Evolutionary conservation across 2,888 invertebrate species (phyloP), one percentile per base, ranked within the genome.

Genomic region (Phoronis australis): DNA sequence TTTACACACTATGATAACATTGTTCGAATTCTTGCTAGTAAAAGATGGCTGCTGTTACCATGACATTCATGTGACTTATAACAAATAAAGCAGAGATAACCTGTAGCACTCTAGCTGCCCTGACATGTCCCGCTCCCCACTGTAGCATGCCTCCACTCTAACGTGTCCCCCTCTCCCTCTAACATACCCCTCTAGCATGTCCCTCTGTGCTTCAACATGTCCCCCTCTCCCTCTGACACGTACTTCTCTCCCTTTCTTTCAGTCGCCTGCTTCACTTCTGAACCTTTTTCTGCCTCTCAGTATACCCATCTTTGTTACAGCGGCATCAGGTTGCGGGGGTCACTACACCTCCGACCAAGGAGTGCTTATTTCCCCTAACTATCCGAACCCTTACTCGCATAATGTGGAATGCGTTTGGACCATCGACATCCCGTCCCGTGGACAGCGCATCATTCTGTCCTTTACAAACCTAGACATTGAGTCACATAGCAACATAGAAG

Each of bases 331-430:
- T 25, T 48, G 48, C 27, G 48, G 48, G 27, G 48, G 43, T 18
- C 43, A 54, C 2, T 63, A 60, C 45, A 59, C 56, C 3, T 59
- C 39, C 3, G 47, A 48, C 1, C 26, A n/a, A 2, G 92, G 92
- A 0, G 81, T 84, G 0, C 84, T 92, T 56, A 81, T 83, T 6
- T 90, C 91, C 0, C 92, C 93, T 2, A 85, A 87, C 68, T 93
- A 92, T 77, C 92, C 92, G 0, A 81, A 83, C 58, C 75, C 82
- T 0, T 91, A 90, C 69, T 77, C 81, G 35, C 80, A 82, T 43
- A 82, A 83, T 56, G 81, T 85, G 0, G 84, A 86, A 68, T 93
- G 92, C 69, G 82, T 83, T 52, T 93, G 90, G 85, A 84, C 80
- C 63, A 85, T 93, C 55, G 79, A 81, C 4, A 84, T 86, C 0